Evolutionary conservation across 2,113 vertebrate species (phyloP).

Genomic region (Cryptotis parvus): DNA sequence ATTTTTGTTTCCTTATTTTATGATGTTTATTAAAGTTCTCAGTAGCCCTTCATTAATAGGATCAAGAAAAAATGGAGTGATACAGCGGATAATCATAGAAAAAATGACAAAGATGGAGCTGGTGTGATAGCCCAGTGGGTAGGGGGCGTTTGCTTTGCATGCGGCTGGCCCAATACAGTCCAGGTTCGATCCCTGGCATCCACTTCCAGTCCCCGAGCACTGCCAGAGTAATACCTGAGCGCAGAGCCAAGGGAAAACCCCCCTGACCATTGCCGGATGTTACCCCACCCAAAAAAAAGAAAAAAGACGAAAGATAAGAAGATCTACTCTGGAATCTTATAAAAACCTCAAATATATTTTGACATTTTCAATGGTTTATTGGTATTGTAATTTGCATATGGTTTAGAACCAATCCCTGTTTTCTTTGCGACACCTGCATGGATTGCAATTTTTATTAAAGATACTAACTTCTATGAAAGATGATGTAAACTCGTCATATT

Average conservation of each 20-base stretch:
- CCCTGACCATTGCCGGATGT: too few relatives aligned
- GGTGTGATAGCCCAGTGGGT: too few relatives aligned
- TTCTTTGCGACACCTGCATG: slow-evolving; percentile 1
- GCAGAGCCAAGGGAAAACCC: too few relatives aligned
- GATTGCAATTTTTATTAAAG: background rate
- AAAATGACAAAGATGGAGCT: too few relatives aligned
- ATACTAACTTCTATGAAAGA: background rate
- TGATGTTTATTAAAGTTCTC: background rate
- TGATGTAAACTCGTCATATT: background rate
- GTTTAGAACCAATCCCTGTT: background rate
- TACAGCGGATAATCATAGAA: too few relatives aligned
- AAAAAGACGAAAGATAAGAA: background rate
- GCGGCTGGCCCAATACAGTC: too few relatives aligned
- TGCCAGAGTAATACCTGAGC: too few relatives aligned
- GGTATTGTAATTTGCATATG: slow-evolving; percentile 2
- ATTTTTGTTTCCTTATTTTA: slow-evolving; percentile 5
- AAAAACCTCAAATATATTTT: background rate
- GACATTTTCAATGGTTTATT: background rate
- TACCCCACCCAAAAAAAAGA: too few relatives aligned
- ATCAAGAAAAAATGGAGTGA: background rate
- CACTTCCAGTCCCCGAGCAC: too few relatives aligned
- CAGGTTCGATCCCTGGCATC: too few relatives aligned
- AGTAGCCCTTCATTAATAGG: background rate
- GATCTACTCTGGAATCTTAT: background rate
- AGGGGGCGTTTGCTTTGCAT: too few relatives aligned